A percentile compares a stretch with the other conserved stretches of the same genome.
phyloP scores from a whole-genome alignment of 2,113 vertebrate genomes.

The Halcyon malimbica region DNA sequence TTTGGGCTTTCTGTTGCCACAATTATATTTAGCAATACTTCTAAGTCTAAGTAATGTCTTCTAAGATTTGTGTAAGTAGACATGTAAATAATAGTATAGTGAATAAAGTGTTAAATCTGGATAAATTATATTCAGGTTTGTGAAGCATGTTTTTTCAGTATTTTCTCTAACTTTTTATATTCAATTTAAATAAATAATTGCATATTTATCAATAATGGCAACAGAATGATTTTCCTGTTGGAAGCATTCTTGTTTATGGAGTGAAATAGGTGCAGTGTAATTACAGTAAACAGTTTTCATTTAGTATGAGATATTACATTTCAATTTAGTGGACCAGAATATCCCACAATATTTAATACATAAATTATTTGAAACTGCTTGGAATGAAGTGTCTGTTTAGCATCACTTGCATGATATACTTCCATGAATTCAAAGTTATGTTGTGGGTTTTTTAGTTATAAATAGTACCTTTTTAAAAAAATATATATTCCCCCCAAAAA shows the following conservation, averaged over 20 bases:
- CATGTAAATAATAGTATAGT: background rate
- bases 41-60: background rate
- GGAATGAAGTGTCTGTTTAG: background rate
- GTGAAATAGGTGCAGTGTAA: background rate
- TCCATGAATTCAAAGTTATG: background rate
- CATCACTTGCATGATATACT: background rate
- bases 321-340: background rate
- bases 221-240: background rate
- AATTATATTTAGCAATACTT: background rate
- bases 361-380: background rate
- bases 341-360: background rate
- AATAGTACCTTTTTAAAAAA: background rate
- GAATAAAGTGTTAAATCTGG: background rate
- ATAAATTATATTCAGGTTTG: background rate
- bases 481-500: too few relatives aligned
- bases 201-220: background rate
- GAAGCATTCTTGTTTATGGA: background rate
- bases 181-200: background rate
- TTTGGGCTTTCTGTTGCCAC: background rate
- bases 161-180: background rate
- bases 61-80: background rate
- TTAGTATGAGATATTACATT: background rate
- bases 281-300: background rate
- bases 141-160: background rate
- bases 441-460: background rate